These are phyloP conservation scores for Labroides dimidiatus DNA, from an alignment of 2,797 vertebrate species.

Conservation along the genomic window DNA sequence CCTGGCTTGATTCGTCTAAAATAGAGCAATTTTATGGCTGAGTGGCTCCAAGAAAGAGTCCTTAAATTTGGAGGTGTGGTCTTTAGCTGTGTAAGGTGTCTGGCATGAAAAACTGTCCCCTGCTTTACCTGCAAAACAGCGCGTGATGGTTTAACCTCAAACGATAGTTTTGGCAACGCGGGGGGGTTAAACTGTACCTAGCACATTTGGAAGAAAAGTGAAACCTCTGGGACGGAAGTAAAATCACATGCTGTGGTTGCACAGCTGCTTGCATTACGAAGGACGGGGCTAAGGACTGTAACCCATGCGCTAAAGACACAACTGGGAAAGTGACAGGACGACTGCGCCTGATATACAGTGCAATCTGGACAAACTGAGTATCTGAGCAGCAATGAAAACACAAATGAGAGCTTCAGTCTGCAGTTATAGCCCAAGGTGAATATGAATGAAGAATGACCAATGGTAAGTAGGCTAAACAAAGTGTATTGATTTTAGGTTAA, in stretches of 20 bases:
- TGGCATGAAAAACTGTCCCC: neutral
- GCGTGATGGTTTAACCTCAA: neutral
- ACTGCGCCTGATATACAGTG: too few species aligned
- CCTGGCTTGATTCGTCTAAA: neutral
- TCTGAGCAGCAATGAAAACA: conserved; percentile 48
- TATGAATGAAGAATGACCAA: conserved; percentile 84
- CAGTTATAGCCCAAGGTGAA: conserved; percentile 56
- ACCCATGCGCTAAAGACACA: conserved; percentile 8
- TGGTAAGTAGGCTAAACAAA: conserved; percentile 74
- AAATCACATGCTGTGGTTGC: conserved; percentile 59
- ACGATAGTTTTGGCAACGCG: neutral
- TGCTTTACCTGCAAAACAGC: neutral
- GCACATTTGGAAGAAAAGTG: conserved; percentile 38
- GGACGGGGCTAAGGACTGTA: conserved; percentile 36
- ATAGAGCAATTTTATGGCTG: neutral
- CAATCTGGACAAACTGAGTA: neutral
- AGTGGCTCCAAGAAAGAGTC: conserved; percentile 21
- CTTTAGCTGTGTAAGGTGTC: neutral
- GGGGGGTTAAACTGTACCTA: neutral
- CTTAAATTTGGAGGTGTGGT: neutral
- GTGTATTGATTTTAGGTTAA: neutral
- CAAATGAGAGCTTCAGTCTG: neutral
- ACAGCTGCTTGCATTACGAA: conserved; percentile 41
- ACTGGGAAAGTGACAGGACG: conserved; percentile 13
- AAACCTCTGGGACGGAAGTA: conserved; percentile 71